These are phyloP conservation scores for Ephialtes manifestator DNA, from an alignment of 2,888 invertebrate genomes.

Conservation along the genomic window DNA sequence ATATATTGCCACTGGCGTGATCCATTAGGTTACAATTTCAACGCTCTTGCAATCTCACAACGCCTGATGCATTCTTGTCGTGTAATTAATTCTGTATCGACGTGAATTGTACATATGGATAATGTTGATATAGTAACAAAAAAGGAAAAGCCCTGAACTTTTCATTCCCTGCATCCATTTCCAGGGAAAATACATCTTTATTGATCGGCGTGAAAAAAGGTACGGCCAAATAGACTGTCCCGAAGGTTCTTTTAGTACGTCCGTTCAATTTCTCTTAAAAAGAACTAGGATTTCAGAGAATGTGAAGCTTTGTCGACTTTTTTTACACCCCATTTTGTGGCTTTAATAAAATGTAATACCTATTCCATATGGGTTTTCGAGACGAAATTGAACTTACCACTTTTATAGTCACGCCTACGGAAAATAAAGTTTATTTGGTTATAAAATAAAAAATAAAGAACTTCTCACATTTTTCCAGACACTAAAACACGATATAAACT, in stretches of 20 bases:
- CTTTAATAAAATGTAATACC: not conserved
- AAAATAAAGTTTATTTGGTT: not conserved
- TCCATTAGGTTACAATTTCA: no score
- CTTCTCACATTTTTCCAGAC: not conserved
- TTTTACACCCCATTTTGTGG: not conserved
- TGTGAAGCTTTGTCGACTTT: not conserved
- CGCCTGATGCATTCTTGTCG: no score
- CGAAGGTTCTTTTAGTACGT: not conserved
- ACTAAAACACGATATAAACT: no score
- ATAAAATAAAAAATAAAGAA: not conserved
- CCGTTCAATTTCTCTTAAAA: slow-evolving; percentile 6
- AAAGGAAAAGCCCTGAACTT: not conserved
- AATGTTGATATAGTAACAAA: not conserved
- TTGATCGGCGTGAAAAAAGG: slow-evolving; percentile 5
- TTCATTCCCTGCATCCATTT: not conserved
- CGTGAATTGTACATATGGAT: not conserved
- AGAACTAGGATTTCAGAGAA: not conserved
- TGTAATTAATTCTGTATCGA: not conserved
- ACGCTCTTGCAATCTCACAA: no score
- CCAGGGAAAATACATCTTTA: not conserved
- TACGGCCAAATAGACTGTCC: not conserved
- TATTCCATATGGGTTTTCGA: not conserved
- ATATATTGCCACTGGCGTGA: no score
- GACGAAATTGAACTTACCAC: not conserved
- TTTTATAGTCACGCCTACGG: not conserved